phyloP scores from a whole-genome alignment of 2,797 vertebrate genomes.

The Etheostoma perlongum region DNA sequence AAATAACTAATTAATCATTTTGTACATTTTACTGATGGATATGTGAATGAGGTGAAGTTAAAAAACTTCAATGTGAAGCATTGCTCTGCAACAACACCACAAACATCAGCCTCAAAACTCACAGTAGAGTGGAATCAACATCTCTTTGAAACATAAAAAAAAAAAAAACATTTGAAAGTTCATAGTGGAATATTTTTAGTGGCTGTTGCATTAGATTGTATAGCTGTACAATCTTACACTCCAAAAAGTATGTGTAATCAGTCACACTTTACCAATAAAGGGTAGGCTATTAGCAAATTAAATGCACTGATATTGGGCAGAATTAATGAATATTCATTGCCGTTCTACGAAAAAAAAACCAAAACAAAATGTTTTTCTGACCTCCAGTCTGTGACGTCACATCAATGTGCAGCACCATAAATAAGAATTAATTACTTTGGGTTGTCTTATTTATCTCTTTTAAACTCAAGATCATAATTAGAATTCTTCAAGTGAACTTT shows the following conservation, averaged over 20 bases:
- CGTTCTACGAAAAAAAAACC: neutral
- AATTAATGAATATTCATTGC: neutral
- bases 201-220: conserved; percentile 8
- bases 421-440: neutral
- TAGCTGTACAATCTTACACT: neutral
- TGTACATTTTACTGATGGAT: neutral
- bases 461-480: neutral
- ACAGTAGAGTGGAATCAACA: neutral
- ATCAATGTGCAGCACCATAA: neutral
- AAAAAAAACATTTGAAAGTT: neutral
- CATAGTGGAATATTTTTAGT: neutral
- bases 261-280: neutral
- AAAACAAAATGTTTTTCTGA: neutral
- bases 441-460: neutral
- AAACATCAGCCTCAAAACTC: neutral
- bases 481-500: neutral
- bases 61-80: conserved; percentile 4
- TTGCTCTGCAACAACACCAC: neutral
- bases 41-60: neutral
- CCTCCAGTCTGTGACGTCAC: neutral
- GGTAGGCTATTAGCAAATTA: neutral
- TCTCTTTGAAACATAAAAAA: conserved; percentile 19
- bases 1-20: conserved; percentile 5
- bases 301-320: neutral
- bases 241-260: conserved; percentile 2